Evolutionary conservation across 2,797 vertebrate species (phyloP), one percentile per base, ranked within the genome.

Genomic region (Phaenicophaeus curvirostris): DNA sequence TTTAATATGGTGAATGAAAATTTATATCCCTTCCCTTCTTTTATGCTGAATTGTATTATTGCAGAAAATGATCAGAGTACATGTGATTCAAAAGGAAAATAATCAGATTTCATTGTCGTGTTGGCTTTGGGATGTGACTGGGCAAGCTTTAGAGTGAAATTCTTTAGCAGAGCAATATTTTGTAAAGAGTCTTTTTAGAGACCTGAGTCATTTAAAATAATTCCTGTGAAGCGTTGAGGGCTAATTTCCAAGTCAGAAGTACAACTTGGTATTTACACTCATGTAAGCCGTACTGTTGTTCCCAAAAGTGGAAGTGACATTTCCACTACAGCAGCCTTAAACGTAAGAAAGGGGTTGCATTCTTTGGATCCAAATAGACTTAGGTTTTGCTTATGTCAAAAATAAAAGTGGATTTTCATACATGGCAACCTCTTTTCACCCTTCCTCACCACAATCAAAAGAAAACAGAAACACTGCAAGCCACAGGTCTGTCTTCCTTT

Each of bases 11-110:
- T 42, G 68, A 82, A 71, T 76, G 75, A 79, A 95, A 95, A 90
- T 83, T 88, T 90, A 84, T 86, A 73, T 61, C 8, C 16, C 23
- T 48, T 35, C 14, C 6, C 4, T 57, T 71, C 15, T 74, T 96
- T 89, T 85, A 68, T 83, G 93, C 51, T 85, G 90, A 95, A 79
- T 74, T 84, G 18, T 55, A 54, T 76, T 95, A 95, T 50, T 65
- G 53, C 72, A 92, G 61, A 50, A 92, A 94, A 84, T 75, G 35
- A 44, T 50, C 25, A 90, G 63, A 61, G 17, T 30, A 30, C n/a
- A 13, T 6, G 6, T 59, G 75, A 42, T 90, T 90, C 71, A 44
- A 78, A 62, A n/a, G 28, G 42, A 65, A 85, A 91, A 95, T 30
- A 55, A 80, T 77, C 72, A 73, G 74, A 71, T 84, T 84, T 94